Evolutionary conservation across 2,797 vertebrate genomes (phyloP).

Genomic region (Strix occidentalis): DNA sequence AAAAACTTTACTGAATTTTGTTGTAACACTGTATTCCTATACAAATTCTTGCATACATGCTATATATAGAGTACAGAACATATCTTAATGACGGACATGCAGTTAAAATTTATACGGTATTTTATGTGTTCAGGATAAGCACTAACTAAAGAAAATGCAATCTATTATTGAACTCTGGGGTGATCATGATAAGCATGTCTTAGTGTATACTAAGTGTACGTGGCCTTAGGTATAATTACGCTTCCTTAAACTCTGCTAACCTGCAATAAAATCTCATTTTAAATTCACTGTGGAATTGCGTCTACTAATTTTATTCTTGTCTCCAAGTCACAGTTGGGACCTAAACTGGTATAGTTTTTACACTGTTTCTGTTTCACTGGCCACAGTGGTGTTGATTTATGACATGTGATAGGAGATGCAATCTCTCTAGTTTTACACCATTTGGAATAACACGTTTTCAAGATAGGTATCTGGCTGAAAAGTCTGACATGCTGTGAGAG

Average conservation of each 20-base stretch:
- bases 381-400: not conserved
- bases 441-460: not conserved
- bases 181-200: not conserved
- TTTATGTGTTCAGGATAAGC: not conserved
- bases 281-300: not conserved
- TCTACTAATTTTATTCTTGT: not conserved
- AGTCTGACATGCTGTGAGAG: not conserved
- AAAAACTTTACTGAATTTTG: not conserved
- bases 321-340: not conserved
- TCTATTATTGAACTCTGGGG: not conserved
- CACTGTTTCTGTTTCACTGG: not conserved
- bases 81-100: not conserved
- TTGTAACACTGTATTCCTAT: not conserved
- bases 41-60: not conserved
- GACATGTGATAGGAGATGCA: not conserved
- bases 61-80: not conserved
- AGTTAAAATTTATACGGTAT: not conserved
- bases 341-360: not conserved
- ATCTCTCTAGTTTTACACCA: not conserved
- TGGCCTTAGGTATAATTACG: not conserved
- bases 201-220: too few relatives aligned
- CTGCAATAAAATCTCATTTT: not conserved
- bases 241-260: constrained; percentile 7
- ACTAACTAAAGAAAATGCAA: not conserved
- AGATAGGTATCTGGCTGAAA: not conserved